These are phyloP conservation scores for Entelurus aequoreus DNA, from an alignment of 2,113 vertebrate genomes.

Conservation along the genomic window DNA sequence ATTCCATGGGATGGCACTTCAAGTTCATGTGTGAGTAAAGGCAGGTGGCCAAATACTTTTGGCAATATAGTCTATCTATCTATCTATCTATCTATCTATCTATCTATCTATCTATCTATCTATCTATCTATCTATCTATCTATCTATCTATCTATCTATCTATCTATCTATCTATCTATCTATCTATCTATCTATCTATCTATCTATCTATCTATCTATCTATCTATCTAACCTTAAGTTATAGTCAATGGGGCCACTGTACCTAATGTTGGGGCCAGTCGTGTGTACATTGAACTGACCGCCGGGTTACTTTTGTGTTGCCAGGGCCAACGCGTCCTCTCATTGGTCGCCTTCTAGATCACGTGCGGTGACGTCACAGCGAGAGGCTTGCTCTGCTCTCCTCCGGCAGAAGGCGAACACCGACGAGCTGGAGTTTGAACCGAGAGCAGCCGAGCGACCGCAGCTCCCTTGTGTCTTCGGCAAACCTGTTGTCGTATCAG, in stretches of 20 bases:
- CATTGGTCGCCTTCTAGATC: slow-evolving; percentile 48
- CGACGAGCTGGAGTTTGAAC: slow-evolving; percentile 51
- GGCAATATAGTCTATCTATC: too few species aligned
- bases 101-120: too few species aligned
- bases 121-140: too few species aligned
- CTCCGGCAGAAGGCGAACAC: slow-evolving; percentile 5
- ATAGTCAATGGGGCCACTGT: not conserved
- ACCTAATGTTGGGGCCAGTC: not conserved
- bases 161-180: too few species aligned
- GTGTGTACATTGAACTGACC: not conserved
- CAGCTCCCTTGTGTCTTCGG: slow-evolving; percentile 20
- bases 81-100: too few species aligned
- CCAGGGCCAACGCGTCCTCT: slow-evolving; percentile 53
- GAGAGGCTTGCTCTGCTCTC: slow-evolving; percentile 13
- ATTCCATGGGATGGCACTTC: too few species aligned
- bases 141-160: too few species aligned
- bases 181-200: too few species aligned
- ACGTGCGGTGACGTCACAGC: slow-evolving; percentile 65
- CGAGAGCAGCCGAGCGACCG: slow-evolving; percentile 26
- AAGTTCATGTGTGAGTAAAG: too few species aligned
- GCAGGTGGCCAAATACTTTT: too few species aligned
- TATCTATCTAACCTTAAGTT: too few species aligned
- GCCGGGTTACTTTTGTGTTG: slow-evolving; percentile 34
- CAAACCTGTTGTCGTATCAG: slow-evolving; percentile 10
- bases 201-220: too few species aligned